Percentiles rank a stretch among this genome's conserved stretches.
Conservation (phyloP, 1,140 invertebrate species). For the Heliconius eleuchia region DNA sequence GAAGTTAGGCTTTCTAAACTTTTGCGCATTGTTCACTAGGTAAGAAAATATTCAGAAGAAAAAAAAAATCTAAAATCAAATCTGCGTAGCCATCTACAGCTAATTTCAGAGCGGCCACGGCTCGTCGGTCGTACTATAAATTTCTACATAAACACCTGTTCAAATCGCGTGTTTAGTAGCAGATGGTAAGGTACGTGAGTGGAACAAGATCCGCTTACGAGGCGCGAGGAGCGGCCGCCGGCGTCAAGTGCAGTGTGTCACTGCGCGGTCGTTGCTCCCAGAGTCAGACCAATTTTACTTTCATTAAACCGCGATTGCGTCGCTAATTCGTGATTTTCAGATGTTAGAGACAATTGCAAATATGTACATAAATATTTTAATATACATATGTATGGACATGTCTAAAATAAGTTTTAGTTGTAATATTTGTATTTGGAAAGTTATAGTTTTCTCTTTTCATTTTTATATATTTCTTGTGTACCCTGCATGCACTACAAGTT, state of each 20-base stretch:
- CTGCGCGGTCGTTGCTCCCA: slow-evolving; percentile 58
- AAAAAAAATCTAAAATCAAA: no score
- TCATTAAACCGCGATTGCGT: slow-evolving; percentile 54
- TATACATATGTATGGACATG: no score
- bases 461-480: no score
- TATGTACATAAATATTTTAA: not conserved
- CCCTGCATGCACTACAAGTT: no score
- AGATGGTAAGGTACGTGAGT: slow-evolving; percentile 21
- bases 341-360: slow-evolving; percentile 14
- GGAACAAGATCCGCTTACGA: slow-evolving; percentile 46
- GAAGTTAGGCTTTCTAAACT: no score
- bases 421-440: no score
- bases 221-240: slow-evolving; percentile 43
- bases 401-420: no score
- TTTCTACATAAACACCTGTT: not conserved
- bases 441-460: no score
- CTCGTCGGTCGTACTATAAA: not conserved
- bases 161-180: slow-evolving; percentile 9
- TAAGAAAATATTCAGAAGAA: no score
- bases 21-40: no score
- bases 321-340: slow-evolving; percentile 37
- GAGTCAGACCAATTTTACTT: slow-evolving; percentile 70
- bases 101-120: not conserved
- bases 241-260: slow-evolving; percentile 72
- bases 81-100: no score